Base-by-base conservation (phyloP, 2,797 vertebrate genomes). In the Peromyscus aztecus region DNA sequence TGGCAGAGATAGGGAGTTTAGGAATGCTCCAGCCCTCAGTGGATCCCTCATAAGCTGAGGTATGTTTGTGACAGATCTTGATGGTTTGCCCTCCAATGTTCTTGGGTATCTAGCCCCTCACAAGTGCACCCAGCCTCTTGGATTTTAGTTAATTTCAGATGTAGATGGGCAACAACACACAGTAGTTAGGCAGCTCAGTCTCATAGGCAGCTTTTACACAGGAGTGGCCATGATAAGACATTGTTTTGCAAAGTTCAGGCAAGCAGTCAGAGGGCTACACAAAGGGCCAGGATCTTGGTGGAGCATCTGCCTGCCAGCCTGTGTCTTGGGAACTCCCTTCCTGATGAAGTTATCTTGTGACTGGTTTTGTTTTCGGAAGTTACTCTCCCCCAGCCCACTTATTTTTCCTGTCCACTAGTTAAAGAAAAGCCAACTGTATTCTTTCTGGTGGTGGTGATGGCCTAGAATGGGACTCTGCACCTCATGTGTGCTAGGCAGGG, bases 161-260 rank as follows among this genome's bases (percentile, higher is more conserved):
- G 43, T 46, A 46, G 34, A 43, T 65, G 52, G 29, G 40, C 29
- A 37, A 43, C 8, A 37, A 61, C 19, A 2, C 6, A 23, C 4
- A 0, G n/a, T 46, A 6, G 12, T 84, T 40, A 24, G 46, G 2
- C 0, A 27, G 14, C 83, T 76, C 40, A 27, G 27, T 95, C 87
- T 78, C 16, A 24, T 49, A 59, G 57, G 73, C 13, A 24, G 63
- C 17, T 23, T 82, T 29, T 71, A 86, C 43, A 37, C 34, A 3
- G 0, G 9, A 73, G 12, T 0, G 1, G 24, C 4, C 0, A 23
- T 49, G 21, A 19, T 29, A 59, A 23, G 88, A 14, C 23, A 0
- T n/a, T 55, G 2, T 55, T 71, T 59, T 80, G 55, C 34, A 17
- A 27, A 12, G 8, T 1, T 5, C 46, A 40, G 40, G 81, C 80